phyloP scores from a whole-genome alignment of 2,113 vertebrate genomes.

The Odobenus rosmarus region DNA sequence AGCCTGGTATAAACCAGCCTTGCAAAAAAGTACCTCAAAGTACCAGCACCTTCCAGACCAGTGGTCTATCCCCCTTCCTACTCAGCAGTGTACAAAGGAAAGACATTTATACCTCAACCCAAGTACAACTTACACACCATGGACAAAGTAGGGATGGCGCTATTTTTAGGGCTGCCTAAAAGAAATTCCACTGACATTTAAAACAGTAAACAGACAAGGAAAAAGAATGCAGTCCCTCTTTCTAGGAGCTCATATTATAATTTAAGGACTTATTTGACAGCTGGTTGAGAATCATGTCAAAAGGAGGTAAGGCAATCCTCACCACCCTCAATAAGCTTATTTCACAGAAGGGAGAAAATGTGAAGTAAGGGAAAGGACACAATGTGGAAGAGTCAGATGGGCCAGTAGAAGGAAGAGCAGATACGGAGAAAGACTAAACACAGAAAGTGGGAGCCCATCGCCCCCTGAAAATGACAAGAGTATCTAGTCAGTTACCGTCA shows the following conservation, averaged over 20 bases:
- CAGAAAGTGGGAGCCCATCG: not conserved
- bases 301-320: not conserved
- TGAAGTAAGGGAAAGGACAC: not conserved
- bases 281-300: not conserved
- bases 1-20: not conserved
- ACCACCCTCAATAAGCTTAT: not conserved
- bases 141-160: not conserved
- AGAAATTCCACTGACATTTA: not conserved
- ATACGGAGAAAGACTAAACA: not conserved
- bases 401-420: not conserved
- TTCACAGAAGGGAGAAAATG: not conserved
- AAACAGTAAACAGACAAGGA: not conserved
- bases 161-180: not conserved
- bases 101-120: not conserved
- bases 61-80: not conserved
- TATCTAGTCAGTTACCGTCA: too few relatives aligned
- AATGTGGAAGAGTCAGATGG: not conserved
- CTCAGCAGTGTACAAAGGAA: not conserved
- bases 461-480: not conserved
- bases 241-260: not conserved
- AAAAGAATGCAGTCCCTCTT: not conserved
- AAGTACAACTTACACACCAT: not conserved
- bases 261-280: not conserved
- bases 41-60: not conserved
- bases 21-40: not conserved